Base-by-base conservation (phyloP, 2,888 invertebrate genomes). In the Epicampocera succincta region DNA sequence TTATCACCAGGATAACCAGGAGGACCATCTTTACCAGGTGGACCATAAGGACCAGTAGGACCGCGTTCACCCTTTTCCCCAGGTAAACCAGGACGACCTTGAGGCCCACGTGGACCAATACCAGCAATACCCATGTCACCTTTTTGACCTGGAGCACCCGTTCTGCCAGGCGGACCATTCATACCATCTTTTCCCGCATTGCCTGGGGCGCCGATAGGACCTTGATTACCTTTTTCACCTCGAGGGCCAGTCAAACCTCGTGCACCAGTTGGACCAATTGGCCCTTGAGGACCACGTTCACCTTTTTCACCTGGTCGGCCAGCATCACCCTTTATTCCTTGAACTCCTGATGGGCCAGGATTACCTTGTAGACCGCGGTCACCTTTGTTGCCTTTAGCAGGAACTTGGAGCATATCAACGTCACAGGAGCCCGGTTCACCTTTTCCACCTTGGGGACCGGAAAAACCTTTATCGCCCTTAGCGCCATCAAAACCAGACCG, bases 201-300 rank as follows among this genome's bases (percentile, higher is more conserved):
- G 73, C 97, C 97, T 1, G 95, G 94, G 87, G 94, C 94, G 46
- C 97, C 97, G 92, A 94, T 93, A 2, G 93, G 92, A 13, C 97
- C 97, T 65, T 92, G 89, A 29, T 94, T 93, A 83, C 97, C 98
- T 87, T 96, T 96, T 0, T 96, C 96, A 73, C 97, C 98, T 84
- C 96, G 93, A 1, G 92, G 93, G 54, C 97, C 97, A 15, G 95
- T 94, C 19, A 94, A 90, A 48, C 96, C 96, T 84, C 95, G 92
- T 9, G 95, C 93, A 13, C 96, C 97, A 19, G 93, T 92, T 29
- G 92, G 92, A 4, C 96, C 96, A 3, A 89, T 66, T 4, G 92
- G 94, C 60, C 95, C 95, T 48, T 91, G 87, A 9, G 90, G 87
- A 13, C 95, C 95, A 86, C 89, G 89, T 1, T 92, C 92, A 61